Base-by-base conservation (phyloP, 2,113 vertebrate species). In the Notothenia coriiceps region DNA sequence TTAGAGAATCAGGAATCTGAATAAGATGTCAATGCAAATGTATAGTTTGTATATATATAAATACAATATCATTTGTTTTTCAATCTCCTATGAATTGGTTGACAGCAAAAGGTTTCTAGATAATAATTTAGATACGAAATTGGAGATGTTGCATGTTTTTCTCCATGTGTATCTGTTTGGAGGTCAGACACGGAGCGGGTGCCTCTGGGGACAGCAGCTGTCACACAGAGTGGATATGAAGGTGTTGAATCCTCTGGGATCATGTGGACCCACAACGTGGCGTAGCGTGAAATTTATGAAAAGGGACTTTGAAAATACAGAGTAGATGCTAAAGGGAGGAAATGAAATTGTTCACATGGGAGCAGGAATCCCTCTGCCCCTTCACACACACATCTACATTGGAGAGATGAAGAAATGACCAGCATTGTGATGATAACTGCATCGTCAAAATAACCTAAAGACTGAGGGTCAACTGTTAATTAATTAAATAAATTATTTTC, bases 191-290 rank as follows among this genome's bases (percentile, higher is more conserved):
- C 35, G 64, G 69, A 72, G 64, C 75, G 59, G 49, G 2, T 60
- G 55, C 69, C 67, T 86, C 74, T 54, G 61, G 77, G 67, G 70
- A 78, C 35, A 4, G 50, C 25, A 33, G 67, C 79, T 79, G 79
- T 74, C 82, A 79, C 63, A 63, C 20, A 20, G 44, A 75, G 33
- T 17, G 10, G 63, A 74, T 59, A 62, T 1, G 20, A 46, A 72
- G 46, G 29, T 72, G 18, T 54, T 79, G 57, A 66, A 29, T 66
- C 75, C 59, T 69, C 22, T 46, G 47, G 49, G 77, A 72, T 40
- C 5, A 12, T 46, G 40, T 22, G 35, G 61, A 60, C 43, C 25
- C 52, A 7, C 4, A 10, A n/a, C 14, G 10, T 25, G 20, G 76
- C 12, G 7, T 25, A 51, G 76, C 35, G 35, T 70, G 47, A 62